Base-by-base conservation (phyloP, 2,888 invertebrate species). In the Brassicogethes aeneus region DNA sequence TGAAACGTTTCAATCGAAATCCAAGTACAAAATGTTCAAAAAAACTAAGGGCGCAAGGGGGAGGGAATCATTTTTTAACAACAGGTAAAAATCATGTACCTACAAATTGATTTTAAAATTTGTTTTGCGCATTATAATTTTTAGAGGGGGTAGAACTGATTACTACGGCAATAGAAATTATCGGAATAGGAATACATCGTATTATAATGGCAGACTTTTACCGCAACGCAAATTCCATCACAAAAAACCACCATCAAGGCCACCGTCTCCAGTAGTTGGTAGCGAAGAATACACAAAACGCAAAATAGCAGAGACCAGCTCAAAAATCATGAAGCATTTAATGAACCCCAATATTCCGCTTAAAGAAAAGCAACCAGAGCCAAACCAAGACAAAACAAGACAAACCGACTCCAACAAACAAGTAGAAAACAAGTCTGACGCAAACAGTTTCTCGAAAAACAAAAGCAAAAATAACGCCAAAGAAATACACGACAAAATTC, bases 251-350 rank as follows among this genome's bases (percentile, higher is more conserved):
- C 37, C 40, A 14, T 17, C 40, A 16, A 16, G 38, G 33, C 35
- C 51, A 29, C 34, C 41, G n/a, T 61, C 64, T 12, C 64, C 65
- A 14, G 50, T 60, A 23, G 56, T 57, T 13, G 65, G 64, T 2
- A 57, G 59, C 33, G 65, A 68, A 43, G 66, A 66, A 44, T 60
- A 61, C 42, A 60, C 58, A 40, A 52, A 54, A 35, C 51, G 53
- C 33, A 63, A 64, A 45, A 64, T 68, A 35, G 54, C 63, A 49
- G 51, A 61, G 44, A 61, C 60, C 13, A 65, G 65, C 50, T 62
- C 62, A 36, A 54, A 59, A 40, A 61, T 65, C 23, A 64, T 62
- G 54, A 53, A 57, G 37, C 55, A 60, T 12, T 44, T 64, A 23
- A 45, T 56, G 37, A 55, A 40, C 23, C 41, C 42, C 14, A 13